Evolutionary conservation across 2,888 invertebrate genomes (phyloP), one percentile per base, ranked within the genome.

Genomic region (Tenthredo notha): DNA sequence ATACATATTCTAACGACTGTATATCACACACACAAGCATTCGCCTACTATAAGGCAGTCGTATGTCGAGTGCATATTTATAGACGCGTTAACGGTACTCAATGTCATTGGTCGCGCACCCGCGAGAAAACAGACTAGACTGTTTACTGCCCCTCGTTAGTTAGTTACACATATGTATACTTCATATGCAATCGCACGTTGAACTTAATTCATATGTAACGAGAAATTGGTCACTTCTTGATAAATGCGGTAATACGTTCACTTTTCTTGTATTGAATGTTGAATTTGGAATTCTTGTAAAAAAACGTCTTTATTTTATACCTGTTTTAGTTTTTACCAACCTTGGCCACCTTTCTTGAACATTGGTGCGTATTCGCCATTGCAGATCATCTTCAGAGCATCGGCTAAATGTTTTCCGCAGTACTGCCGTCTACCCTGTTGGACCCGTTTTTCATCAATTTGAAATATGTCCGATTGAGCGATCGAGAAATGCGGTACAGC

Each of bases 361-460:
- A 93, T 92, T 7, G 90, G 86, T 86, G 93, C 92, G 87, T 93
- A 94, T 43, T 89, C 87, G 33, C 94, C 93, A 70, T 91, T 89
- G 87, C 94, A 94, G 37, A 94, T 87, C n/a, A 91, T 86, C 83
- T 91, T 90, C 33, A 94, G 88, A 7, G 92, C 90, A 85, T 91
- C 91, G 9, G 94, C 91, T 37, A 94, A 89, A 83, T 90, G 87
- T 83, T 88, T 89, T 75, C 94, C 94, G 87, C 94, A 94, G 87
- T 93, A 93, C 85, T 91, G 91, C 33, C 89, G 89, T 47, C 84
- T 15, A 18, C 15, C 25, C 37, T 40, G 21, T 54, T 61, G 21
- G 2, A 7, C 12, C 54, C 88, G 86, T 54, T 90, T 90, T 78
- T 89, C 88, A 25, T 86, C 86, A 84, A 88, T 89, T 21, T 89